Evolutionary conservation across 2,797 vertebrate genomes (phyloP).

Genomic region (Enteromius fasciolatus): DNA sequence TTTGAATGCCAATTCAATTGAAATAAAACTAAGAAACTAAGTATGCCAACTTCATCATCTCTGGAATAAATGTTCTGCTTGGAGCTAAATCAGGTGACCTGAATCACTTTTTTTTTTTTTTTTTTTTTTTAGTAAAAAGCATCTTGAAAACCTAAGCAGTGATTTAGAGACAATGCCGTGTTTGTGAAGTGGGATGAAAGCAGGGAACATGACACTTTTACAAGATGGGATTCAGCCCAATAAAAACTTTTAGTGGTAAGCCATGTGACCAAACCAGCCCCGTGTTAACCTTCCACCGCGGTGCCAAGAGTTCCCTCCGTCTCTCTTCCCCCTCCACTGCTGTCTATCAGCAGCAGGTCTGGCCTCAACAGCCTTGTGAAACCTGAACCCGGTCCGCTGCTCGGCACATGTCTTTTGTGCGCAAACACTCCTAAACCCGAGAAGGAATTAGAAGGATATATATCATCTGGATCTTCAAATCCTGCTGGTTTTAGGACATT

Average conservation of each 20-base stretch:
- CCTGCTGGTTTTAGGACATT: background rate
- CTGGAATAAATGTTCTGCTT: background rate
- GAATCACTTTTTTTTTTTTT: no score
- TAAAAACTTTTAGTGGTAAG: conserved; percentile 14
- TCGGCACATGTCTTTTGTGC: conserved; percentile 11
- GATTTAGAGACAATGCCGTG: background rate
- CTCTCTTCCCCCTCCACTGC: background rate
- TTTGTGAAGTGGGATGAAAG: conserved; percentile 4
- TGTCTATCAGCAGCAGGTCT: conserved; percentile 26
- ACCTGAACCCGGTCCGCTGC: conserved; percentile 4
- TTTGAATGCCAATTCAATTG: background rate
- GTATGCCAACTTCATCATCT: background rate
- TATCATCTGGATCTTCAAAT: background rate
- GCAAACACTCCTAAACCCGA: conserved; percentile 8
- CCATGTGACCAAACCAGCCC: conserved; percentile 18
- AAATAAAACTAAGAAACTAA: background rate
- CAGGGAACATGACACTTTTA: conserved; percentile 3
- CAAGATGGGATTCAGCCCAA: conserved; percentile 9
- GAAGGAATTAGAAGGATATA: background rate
- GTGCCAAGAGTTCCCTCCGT: background rate
- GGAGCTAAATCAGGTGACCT: background rate
- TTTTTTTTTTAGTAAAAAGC: background rate
- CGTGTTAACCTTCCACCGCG: background rate
- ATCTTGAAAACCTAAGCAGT: background rate
- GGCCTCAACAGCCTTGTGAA: conserved; percentile 24